phyloP scores from a whole-genome alignment of 2,797 vertebrate species.

The Bucorvus abyssinicus region DNA sequence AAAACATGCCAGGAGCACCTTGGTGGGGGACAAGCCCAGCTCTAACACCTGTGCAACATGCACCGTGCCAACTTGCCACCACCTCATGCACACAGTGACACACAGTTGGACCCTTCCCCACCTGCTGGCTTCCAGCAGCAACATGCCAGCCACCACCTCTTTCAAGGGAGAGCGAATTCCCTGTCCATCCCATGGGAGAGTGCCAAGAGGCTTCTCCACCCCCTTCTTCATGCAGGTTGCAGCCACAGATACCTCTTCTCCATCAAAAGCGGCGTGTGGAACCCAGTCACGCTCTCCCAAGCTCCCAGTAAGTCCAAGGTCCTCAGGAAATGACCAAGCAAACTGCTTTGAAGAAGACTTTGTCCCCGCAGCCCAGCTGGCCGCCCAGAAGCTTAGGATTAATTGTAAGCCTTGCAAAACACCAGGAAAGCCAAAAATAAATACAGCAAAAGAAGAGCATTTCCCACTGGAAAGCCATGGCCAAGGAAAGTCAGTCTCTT shows the following conservation, averaged over 20 bases:
- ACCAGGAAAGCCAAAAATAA: constrained; percentile 36
- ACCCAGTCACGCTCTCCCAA: neutral
- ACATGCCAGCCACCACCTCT: neutral
- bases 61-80: neutral
- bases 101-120: neutral
- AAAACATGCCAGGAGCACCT: neutral
- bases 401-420: constrained; percentile 18
- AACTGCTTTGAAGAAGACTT: neutral
- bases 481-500: neutral
- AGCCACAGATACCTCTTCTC: neutral
- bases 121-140: neutral
- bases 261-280: neutral
- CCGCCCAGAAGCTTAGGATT: neutral
- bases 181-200: neutral
- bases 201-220: neutral
- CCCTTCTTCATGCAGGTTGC: rapidly evolving
- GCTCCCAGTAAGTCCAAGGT: neutral
- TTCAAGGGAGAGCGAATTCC: neutral
- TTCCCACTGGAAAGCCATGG: neutral
- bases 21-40: neutral
- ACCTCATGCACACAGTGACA: rapidly evolving
- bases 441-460: neutral
- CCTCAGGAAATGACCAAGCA: neutral
- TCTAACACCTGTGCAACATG: neutral
- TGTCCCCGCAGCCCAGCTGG: neutral